Evolutionary conservation across 2,113 vertebrate genomes (phyloP).

Genomic region (Sebastes fasciatus): DNA sequence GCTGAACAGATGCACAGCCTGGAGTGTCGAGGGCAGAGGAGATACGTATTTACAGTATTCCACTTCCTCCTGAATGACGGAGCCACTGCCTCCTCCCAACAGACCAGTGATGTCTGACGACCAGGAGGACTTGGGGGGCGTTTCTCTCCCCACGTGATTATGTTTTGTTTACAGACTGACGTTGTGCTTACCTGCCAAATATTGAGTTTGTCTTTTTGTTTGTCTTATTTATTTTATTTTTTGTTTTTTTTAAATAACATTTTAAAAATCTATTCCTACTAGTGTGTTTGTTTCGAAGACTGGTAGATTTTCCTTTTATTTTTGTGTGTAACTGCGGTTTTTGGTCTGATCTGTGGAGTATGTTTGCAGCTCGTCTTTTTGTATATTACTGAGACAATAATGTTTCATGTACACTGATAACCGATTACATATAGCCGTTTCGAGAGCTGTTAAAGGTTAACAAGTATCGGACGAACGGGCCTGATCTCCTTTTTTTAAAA

Average conservation of each 20-base stretch:
- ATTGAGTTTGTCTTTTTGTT: constrained; percentile 70
- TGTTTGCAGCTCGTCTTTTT: constrained; percentile 30
- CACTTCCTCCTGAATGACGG: constrained; percentile 32
- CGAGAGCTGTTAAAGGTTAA: constrained; percentile 17
- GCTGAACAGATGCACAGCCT: constrained; percentile 15
- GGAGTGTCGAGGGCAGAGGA: constrained; percentile 25
- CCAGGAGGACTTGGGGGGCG: constrained; percentile 8
- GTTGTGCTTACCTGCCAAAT: constrained; percentile 82
- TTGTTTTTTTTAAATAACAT: constrained; percentile 12
- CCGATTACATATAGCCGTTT: constrained; percentile 13
- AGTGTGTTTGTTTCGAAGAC: constrained; percentile 49
- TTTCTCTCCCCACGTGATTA: constrained; percentile 37
- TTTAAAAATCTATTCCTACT: constrained; percentile 46
- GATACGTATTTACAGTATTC: constrained; percentile 38
- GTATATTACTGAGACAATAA: constrained; percentile 34
- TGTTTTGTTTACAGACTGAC: constrained; percentile 74
- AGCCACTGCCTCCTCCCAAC: constrained; percentile 43
- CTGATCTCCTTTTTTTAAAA: constrained; percentile 18
- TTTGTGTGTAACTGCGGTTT: constrained; percentile 39
- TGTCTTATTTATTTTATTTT: constrained; percentile 74
- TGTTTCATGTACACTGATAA: constrained; percentile 36
- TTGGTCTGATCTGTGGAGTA: constrained; percentile 60
- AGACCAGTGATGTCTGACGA: constrained; percentile 47
- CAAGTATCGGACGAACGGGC: constrained; percentile 11
- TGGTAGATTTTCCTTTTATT: constrained; percentile 27